Evolutionary conservation across 2,113 vertebrate genomes (phyloP).

Genomic region (Perca flavescens): DNA sequence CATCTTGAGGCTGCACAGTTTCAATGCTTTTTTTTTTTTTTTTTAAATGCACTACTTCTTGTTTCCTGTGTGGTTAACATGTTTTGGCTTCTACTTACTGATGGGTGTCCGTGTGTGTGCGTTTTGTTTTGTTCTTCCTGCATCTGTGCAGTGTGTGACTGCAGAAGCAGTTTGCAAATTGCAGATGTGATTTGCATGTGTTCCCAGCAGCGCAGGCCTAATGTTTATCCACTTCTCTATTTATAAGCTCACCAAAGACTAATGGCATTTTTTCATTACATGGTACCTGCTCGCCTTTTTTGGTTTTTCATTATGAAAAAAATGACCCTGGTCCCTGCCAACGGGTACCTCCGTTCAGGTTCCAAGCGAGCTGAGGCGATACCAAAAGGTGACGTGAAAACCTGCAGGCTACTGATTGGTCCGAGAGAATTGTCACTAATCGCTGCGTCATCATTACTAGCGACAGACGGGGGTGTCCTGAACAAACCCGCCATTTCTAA

Average conservation of each 20-base stretch:
- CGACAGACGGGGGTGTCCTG: too few relatives aligned
- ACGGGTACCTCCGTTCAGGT: too few relatives aligned
- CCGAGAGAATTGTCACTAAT: too few relatives aligned
- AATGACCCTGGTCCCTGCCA: too few relatives aligned
- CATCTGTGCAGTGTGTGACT: constrained; percentile 57
- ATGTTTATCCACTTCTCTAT: constrained; percentile 35
- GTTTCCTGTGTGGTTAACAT: constrained; percentile 75
- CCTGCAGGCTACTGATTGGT: too few relatives aligned
- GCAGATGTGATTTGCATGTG: constrained; percentile 77
- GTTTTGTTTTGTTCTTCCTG: constrained; percentile 37
- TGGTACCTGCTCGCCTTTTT: too few relatives aligned
- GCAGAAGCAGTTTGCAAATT: constrained; percentile 74
- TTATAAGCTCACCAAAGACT: not conserved
- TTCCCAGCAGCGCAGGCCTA: constrained; percentile 41
- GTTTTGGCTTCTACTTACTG: constrained; percentile 34
- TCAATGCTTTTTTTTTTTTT: not conserved
- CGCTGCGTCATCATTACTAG: too few relatives aligned
- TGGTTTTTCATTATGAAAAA: too few relatives aligned
- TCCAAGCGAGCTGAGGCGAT: too few relatives aligned
- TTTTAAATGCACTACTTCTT: constrained; percentile 3
- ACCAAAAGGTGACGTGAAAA: too few relatives aligned
- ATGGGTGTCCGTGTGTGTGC: not conserved
- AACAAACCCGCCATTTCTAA: too few relatives aligned
- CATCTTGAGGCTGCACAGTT: not conserved
- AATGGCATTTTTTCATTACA: too few relatives aligned